Conservation (phyloP, 2,797 vertebrate genomes). For the Euthynnus affinis region DNA sequence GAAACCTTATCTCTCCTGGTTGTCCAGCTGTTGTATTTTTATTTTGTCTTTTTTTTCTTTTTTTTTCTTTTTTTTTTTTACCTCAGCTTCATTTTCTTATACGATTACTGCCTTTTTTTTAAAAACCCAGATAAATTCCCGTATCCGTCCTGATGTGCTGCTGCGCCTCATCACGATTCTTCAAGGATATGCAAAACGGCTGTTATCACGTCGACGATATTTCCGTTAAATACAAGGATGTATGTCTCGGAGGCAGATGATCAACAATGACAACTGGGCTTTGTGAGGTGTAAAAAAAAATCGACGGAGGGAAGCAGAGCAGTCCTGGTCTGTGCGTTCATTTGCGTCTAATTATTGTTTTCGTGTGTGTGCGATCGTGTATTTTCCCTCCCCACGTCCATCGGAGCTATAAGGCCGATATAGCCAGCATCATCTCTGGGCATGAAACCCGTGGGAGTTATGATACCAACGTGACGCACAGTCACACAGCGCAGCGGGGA, state of each 20-base stretch:
- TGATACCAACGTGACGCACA: conserved; percentile 82
- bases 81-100: conserved; percentile 23
- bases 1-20: conserved; percentile 54
- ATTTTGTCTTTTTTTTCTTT: neutral
- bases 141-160: conserved; percentile 67
- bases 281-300: conserved; percentile 33
- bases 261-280: conserved; percentile 47
- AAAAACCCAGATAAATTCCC: neutral
- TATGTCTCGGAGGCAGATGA: conserved; percentile 42
- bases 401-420: conserved; percentile 62
- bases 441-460: conserved; percentile 83
- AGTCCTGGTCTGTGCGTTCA: conserved; percentile 31
- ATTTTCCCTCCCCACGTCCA: conserved; percentile 27
- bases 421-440: conserved; percentile 69
- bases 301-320: conserved; percentile 52
- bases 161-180: conserved; percentile 75
- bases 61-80: neutral
- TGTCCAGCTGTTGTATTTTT: conserved; percentile 58
- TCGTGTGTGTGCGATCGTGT: conserved; percentile 28
- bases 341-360: conserved; percentile 68
- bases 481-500: conserved; percentile 74
- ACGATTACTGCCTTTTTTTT: neutral
- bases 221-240: conserved; percentile 66
- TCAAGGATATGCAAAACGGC: conserved; percentile 73
- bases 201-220: conserved; percentile 70